A percentile compares a stretch with the other conserved stretches of the same genome.
Conservation (phyloP, 2,888 invertebrate genomes). For the Hanleya hanleyi region DNA sequence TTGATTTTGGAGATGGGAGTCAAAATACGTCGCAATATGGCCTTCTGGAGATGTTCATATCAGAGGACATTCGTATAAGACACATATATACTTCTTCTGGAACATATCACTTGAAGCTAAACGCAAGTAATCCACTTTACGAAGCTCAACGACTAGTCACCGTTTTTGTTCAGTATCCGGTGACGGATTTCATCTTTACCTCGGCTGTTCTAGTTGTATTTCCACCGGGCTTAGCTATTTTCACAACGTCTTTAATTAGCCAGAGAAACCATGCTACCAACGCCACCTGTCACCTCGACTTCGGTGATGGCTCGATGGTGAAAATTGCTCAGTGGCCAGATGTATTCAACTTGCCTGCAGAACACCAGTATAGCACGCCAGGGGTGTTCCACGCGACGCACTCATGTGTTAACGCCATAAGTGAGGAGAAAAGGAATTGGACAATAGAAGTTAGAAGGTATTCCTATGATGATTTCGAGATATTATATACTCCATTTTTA, state of each 20-base stretch:
- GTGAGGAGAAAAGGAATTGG: not conserved
- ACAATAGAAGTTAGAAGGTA: not conserved
- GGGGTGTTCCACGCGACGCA: not conserved
- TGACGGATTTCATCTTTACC: not conserved
- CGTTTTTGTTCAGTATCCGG: not conserved
- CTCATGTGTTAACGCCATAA: not conserved
- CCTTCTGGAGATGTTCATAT: too few species aligned
- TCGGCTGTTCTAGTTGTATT: not conserved
- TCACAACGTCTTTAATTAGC: not conserved
- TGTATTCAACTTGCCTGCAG: not conserved
- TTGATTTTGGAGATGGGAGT: slow-evolving; percentile 38
- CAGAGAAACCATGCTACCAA: not conserved
- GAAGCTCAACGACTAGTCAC: not conserved
- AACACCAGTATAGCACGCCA: not conserved
- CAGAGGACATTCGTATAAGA: not conserved
- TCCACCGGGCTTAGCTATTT: not conserved
- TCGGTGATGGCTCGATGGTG: not conserved
- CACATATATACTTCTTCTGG: not conserved
- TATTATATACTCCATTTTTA: not conserved
- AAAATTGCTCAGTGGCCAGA: not conserved
- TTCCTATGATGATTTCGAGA: not conserved
- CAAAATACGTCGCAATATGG: too few species aligned
- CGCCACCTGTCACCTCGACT: not conserved
- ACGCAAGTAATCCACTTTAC: not conserved
- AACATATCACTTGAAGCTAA: not conserved